A percentile compares a stretch with the other conserved stretches of the same genome.
These are phyloP conservation scores for Laticauda laticaudata DNA, from an alignment of 2,113 vertebrate genomes.

Conservation along the genomic window DNA sequence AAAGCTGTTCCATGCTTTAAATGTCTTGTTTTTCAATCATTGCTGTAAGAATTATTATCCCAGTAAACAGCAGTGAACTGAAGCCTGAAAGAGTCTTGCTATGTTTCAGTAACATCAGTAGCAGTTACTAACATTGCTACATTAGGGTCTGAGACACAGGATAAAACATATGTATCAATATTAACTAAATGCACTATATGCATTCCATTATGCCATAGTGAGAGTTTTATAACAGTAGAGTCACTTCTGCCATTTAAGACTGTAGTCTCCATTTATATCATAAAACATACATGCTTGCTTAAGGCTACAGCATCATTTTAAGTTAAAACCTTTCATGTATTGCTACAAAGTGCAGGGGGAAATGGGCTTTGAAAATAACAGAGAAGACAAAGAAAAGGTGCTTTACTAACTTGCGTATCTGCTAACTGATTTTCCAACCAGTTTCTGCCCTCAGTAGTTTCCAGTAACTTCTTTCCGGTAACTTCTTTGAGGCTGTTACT, in stretches of 20 bases:
- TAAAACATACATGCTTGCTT: background rate
- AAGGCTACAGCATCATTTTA: slow-evolving; percentile 23
- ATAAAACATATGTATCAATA: background rate
- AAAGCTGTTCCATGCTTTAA: fast-evolving
- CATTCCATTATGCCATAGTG: background rate
- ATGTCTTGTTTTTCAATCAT: background rate
- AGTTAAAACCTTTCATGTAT: slow-evolving; percentile 3
- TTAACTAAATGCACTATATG: background rate
- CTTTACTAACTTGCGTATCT: background rate
- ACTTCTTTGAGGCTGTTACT: background rate
- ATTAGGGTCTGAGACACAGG: background rate
- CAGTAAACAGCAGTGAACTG: background rate
- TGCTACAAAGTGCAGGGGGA: slow-evolving; percentile 35
- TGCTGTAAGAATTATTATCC: background rate
- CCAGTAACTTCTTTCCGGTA: background rate
- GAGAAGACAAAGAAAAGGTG: background rate
- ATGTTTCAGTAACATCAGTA: background rate
- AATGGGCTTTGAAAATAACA: background rate
- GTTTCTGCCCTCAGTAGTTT: background rate
- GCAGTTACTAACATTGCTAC: background rate
- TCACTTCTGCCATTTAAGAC: background rate
- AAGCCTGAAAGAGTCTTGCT: background rate
- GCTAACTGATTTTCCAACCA: background rate
- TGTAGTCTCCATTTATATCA: background rate
- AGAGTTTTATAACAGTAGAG: slow-evolving; percentile 45